Evolutionary conservation across 2,113 vertebrate genomes (phyloP), one percentile per base, ranked within the genome.

Genomic region (Nannospalax galili): DNA sequence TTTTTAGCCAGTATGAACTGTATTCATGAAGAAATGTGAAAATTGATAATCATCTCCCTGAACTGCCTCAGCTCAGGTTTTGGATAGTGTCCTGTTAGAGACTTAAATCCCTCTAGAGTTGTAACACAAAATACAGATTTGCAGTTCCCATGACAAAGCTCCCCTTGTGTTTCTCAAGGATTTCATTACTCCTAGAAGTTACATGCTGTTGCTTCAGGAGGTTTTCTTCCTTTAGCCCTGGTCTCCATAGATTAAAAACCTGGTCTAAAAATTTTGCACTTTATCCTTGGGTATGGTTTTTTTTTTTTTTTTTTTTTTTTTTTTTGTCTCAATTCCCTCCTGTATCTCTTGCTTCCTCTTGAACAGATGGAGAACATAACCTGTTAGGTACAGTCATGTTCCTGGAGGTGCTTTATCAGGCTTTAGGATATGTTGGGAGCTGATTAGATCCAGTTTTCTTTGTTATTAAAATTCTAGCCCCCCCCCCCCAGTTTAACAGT

Each of bases 301-400:
- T 78, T 89, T 35, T 35, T n/a, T n/a, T n/a, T 82, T 84, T 52
- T 74, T 78, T 89, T 35, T 35, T 82, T 84, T 52, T 74, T 78
- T 89, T 35, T 35, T 26, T 95, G n/a, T 67, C 40, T 67, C 7
- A 12, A 8, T n/a, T 35, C 7, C 22, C 74, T 7, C 42, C 4
- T 65, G 40, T 70, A 65, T 90, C 65, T 78, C 35, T 77, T 32
- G 48, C 94, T 95, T 93, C 28, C 20, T 82, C 32, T 35, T 58
- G 69, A 16, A 58, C 17, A 40, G 75, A 11, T 42, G 42, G 52
- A 28, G 56, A 74, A n/a, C 40, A 52, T 79, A 35, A 35, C 7
- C 5, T 82, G 12, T 60, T 64, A 28, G 22, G 42, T 67, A 52
- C 32, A 75, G 35, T 81, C 60, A 58, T 28, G 42, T 58, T 28